Evolutionary conservation across 2,888 invertebrate species (phyloP), one percentile per base, ranked within the genome.

Genomic region (Steinernema scapterisci): DNA sequence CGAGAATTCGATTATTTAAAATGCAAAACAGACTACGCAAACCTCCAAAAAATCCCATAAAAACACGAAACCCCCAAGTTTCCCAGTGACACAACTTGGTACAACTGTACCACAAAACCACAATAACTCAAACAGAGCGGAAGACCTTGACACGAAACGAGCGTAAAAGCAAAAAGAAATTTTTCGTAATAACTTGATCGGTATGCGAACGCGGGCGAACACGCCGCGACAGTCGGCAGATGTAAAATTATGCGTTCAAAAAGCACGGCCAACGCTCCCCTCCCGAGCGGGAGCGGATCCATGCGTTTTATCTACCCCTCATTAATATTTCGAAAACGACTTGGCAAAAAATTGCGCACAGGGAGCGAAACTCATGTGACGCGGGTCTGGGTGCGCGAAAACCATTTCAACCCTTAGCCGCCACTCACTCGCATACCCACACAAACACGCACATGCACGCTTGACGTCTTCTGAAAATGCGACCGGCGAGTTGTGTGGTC

Each of bases 311-410:
- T 63, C 63, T 63, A 6, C 31, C 31, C 1, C 63, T 63, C 63
- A 63, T 63, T 63, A 63, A 63, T 63, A 63, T 63, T 63, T 63
- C 31, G 7, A 63, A 52, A 63, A 63, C 63, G 63, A 25, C 38
- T 21, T 31, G 3, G n/a, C 63, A 63, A 63, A 63, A 63, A 63
- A 16, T n/a, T 31, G 27, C 63, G 27, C n/a, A 48, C n/a, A 63
- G 48, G 13, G 63, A 25, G 31, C 63, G 63, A 63, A 63, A 63
- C 31, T 38, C 27, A 63, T 16, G 27, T 48, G 48, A 5, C n/a
- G 63, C 19, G 54, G 63, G 16, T 27, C 6, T 48, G 7, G 27
- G 63, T 25, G 54, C 54, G 21, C 19, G 23, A 54, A 38, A 38
- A 38, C 38, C 38, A 38, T 38, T 9, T 38, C 38, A 38, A 6